Percentiles rank a stretch among this genome's conserved stretches.
Evolutionary conservation across 2,797 vertebrate genomes (phyloP).

Genomic region (Galagoides demidoff): DNA sequence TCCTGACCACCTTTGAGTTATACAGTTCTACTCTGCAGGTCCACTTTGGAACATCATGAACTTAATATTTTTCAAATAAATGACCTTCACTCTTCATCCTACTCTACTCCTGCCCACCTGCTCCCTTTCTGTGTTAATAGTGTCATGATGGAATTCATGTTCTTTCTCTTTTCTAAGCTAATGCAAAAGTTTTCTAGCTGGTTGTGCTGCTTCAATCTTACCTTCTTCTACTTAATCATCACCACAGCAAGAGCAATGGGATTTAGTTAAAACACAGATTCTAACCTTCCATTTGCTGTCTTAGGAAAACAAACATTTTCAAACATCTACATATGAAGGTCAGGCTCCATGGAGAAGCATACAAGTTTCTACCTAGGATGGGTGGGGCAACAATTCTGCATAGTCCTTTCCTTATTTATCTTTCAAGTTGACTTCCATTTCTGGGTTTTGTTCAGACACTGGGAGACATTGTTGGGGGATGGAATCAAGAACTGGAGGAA

Average conservation of each 20-base stretch:
- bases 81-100: not conserved
- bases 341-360: not conserved
- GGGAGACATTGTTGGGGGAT: not conserved
- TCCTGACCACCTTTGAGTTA: not conserved
- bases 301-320: not conserved
- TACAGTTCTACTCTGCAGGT: not conserved
- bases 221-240: not conserved
- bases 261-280: not conserved
- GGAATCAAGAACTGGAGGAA: not conserved
- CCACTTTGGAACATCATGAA: not conserved
- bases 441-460: not conserved
- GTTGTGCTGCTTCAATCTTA: not conserved
- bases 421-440: not conserved
- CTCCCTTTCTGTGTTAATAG: not conserved
- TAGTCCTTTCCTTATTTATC: not conserved
- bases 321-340: not conserved
- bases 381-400: not conserved
- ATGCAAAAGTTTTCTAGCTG: not conserved
- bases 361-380: not conserved
- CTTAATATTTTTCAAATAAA: not conserved
- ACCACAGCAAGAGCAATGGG: not conserved
- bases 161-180: not conserved
- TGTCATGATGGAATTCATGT: fast-evolving
- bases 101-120: not conserved
- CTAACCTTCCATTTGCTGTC: not conserved